Conservation (phyloP, 2,888 invertebrate species). For the Perizoma flavofasciatum region DNA sequence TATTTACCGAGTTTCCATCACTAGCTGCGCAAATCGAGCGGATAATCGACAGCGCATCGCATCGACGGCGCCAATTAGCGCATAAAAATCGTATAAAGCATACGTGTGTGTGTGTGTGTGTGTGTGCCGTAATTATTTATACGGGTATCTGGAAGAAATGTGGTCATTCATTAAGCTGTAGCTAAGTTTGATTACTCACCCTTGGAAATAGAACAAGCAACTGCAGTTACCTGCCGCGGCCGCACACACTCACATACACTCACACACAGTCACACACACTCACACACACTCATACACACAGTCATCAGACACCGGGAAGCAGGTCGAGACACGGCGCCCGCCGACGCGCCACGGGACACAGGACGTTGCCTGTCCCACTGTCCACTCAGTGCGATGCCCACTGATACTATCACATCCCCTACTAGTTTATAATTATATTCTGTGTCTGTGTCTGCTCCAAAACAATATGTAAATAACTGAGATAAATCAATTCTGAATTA, state of each 20-base stretch:
- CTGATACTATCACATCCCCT: constrained; percentile 15
- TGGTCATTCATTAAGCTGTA: neutral
- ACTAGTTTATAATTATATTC: too few relatives aligned
- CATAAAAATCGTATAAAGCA: constrained; percentile 6
- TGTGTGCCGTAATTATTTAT: neutral
- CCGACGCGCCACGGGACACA: constrained; percentile 1
- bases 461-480: constrained; percentile 15
- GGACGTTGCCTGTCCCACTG: constrained; percentile 17
- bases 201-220: too few relatives aligned
- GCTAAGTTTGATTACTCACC: too few relatives aligned
- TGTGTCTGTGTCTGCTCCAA: neutral
- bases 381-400: neutral
- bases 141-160: constrained; percentile 3
- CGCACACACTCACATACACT: too few relatives aligned
- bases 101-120: constrained; percentile 9
- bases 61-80: constrained; percentile 24
- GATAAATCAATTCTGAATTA: constrained; percentile 15
- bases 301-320: too few relatives aligned
- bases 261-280: too few relatives aligned
- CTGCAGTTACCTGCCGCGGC: neutral
- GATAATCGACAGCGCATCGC: constrained; percentile 31
- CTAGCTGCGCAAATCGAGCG: constrained; percentile 26
- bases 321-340: neutral
- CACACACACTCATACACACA: neutral
- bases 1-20: constrained; percentile 5